These are phyloP conservation scores for Scatophagus argus DNA, from an alignment of 2,113 vertebrate genomes.

Conservation along the genomic window DNA sequence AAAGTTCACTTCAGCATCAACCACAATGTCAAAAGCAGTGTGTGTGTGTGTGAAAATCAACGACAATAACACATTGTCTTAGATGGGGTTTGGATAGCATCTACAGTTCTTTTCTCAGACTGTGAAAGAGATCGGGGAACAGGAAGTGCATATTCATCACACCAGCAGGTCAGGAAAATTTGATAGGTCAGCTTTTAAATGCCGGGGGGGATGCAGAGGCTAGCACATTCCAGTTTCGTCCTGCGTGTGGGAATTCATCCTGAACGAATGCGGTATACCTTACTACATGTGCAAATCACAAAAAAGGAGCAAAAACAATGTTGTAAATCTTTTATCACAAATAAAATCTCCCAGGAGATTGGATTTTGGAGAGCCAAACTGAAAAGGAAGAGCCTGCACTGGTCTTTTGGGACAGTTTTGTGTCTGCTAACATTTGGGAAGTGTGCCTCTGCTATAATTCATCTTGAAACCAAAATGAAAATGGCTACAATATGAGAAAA, in stretches of 20 bases:
- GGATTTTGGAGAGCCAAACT: slow-evolving; percentile 63
- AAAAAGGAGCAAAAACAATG: slow-evolving; percentile 60
- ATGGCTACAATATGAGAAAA: slow-evolving; percentile 70
- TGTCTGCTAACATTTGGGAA: slow-evolving; percentile 70
- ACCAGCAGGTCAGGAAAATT: slow-evolving; percentile 77
- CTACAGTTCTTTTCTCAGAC: slow-evolving; percentile 63
- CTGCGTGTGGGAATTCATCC: slow-evolving; percentile 78
- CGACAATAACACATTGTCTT: slow-evolving; percentile 69
- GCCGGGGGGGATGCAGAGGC: slow-evolving; percentile 69
- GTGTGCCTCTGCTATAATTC: slow-evolving; percentile 74
- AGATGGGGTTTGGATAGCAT: slow-evolving; percentile 58
- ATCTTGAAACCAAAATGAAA: slow-evolving; percentile 78
- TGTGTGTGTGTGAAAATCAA: slow-evolving; percentile 51
- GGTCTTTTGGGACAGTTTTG: slow-evolving; percentile 65
- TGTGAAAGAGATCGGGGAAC: slow-evolving; percentile 70
- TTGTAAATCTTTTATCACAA: slow-evolving; percentile 80
- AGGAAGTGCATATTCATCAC: slow-evolving; percentile 82
- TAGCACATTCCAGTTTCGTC: slow-evolving; percentile 80
- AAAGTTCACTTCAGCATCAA: slow-evolving; percentile 57
- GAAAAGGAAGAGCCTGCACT: slow-evolving; percentile 62
- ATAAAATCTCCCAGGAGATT: slow-evolving; percentile 61
- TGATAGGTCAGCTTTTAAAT: slow-evolving; percentile 82
- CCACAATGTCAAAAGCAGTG: slow-evolving; percentile 55
- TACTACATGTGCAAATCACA: slow-evolving; percentile 65
- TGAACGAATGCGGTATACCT: slow-evolving; percentile 62